Evolutionary conservation across 2,888 invertebrate genomes (phyloP), one percentile per base, ranked within the genome.

Genomic region (Lacanobia oleracea): DNA sequence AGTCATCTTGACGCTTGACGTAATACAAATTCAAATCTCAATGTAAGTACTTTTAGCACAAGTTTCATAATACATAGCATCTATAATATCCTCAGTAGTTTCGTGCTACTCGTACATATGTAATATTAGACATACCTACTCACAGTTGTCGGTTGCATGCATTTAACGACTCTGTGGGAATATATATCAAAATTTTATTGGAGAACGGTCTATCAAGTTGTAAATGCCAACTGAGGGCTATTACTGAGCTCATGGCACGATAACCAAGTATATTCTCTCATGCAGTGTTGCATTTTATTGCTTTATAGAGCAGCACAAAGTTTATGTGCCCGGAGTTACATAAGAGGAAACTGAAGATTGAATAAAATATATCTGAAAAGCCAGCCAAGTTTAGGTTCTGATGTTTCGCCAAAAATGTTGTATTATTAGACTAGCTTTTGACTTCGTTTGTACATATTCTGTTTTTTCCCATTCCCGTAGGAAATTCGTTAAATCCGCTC

Each of bases 111-210:
- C n/a, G n/a, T n/a, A n/a, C n/a, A n/a, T n/a, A 16, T 73, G 18
- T 33, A 33, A 4, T 33, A 33, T 33, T 33, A 27, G 27, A 3
- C n/a, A n/a, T 27, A 56, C 56, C 9, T 27, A 54, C 33, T 18
- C 27, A 27, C 16, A 23, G 23, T 40, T 7, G 8, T 16, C 27
- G 18, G 40, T 75, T 75, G 48, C 75, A 65, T 66, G 72, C 43
- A 21, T 66, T 75, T 75, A 56, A 72, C 48, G 48, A 66, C 16
- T 57, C 50, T 51, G n/a, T 37, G 76, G 50, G 57, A 57, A 67
- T 33, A 69, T 51, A 56, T 48, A 76, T 67, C 57, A 59, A 76
- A n/a, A 73, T 57, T 66, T 70, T 72, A 77, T 61, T 54, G 45
- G 21, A 43, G 16, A 50, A 50, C 43, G 14, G 40, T 62, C 61